A percentile compares a stretch with the other conserved stretches of the same genome.
Conservation (phyloP, 2,888 invertebrate species). For the Alviniconcha strummeri region DNA sequence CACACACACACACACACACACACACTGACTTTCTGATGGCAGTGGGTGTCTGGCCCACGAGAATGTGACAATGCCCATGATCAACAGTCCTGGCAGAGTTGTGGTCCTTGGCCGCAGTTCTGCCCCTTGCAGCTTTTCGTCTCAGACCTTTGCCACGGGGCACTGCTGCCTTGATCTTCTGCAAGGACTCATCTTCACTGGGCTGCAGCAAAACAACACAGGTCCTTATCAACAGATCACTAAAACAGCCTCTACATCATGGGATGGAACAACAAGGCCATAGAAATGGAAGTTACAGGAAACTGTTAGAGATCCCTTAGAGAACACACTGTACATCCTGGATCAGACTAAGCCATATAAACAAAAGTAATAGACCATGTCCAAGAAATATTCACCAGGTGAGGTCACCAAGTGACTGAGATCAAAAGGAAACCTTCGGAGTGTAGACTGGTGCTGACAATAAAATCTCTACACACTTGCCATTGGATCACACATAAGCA, state of each 20-base stretch:
- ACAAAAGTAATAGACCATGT: no score
- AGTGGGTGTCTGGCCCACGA: slow-evolving; percentile 63
- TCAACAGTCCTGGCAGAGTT: slow-evolving; percentile 49
- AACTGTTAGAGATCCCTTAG: background rate
- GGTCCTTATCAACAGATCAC: no score
- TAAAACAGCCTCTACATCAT: no score
- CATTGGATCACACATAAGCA: background rate
- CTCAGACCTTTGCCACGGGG: background rate
- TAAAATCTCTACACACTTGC: background rate
- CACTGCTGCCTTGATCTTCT: background rate
- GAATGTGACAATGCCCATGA: slow-evolving; percentile 48
- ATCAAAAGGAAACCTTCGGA: no score
- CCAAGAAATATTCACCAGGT: no score
- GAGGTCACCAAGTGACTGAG: no score
- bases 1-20: no score
- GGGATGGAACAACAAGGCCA: no score
- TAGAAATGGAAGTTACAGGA: background rate
- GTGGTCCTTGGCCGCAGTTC: slow-evolving; percentile 39
- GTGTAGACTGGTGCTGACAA: no score
- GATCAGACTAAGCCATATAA: background rate
- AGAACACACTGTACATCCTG: background rate
- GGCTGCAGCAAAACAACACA: background rate
- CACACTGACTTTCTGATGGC: slow-evolving; percentile 53
- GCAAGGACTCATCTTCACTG: background rate
- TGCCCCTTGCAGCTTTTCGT: slow-evolving; percentile 8